Percentiles rank a stretch among this genome's conserved stretches.
These are phyloP conservation scores for Campylomormyrus numenius DNA, from an alignment of 2,113 vertebrate genomes.

Conservation along the genomic window DNA sequence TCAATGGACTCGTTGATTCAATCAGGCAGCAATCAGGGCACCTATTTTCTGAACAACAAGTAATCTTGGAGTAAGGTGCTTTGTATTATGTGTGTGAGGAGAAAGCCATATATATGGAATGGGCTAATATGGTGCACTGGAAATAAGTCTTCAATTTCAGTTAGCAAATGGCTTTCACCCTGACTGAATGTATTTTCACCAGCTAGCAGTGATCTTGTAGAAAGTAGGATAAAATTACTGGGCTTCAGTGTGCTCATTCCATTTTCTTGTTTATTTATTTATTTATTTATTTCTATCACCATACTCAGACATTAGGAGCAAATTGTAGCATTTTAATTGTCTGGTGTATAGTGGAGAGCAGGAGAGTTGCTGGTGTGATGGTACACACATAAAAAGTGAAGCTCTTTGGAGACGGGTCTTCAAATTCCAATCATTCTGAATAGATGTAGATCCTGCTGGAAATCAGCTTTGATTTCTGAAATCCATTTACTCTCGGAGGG, in stretches of 20 bases:
- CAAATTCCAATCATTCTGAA: constrained; percentile 27
- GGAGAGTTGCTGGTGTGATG: constrained; percentile 14
- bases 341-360: constrained; percentile 14
- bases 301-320: constrained; percentile 28
- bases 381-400: constrained; percentile 16
- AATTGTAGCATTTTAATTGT: constrained; percentile 26
- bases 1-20: constrained; percentile 16
- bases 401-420: constrained; percentile 22
- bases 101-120: neutral
- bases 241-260: neutral
- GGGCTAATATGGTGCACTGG: constrained; percentile 7
- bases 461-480: neutral
- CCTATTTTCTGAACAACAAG: constrained; percentile 1
- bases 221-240: neutral
- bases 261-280: neutral
- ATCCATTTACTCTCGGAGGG: constrained; percentile 13
- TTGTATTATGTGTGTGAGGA: constrained; percentile 9
- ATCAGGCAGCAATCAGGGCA: constrained; percentile 12
- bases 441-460: constrained; percentile 3
- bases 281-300: neutral
- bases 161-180: neutral
- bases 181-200: neutral
- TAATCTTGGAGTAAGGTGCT: constrained; percentile 7
- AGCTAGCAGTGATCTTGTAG: neutral
- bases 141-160: constrained; percentile 8